Base-by-base conservation (phyloP, 2,113 vertebrate species). In the Cyanistes caeruleus region DNA sequence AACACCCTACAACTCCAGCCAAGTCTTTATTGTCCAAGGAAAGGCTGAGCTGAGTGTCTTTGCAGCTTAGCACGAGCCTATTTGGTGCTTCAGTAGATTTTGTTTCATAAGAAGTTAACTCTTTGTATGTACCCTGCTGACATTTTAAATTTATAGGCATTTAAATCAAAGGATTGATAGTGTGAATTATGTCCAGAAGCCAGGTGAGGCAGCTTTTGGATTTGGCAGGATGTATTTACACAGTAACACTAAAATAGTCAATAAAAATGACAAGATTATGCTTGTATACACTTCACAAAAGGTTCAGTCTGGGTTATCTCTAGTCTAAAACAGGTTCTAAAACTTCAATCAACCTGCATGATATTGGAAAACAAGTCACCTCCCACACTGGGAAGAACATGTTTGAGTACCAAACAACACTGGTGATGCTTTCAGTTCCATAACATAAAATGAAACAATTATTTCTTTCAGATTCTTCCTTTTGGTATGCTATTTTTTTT, bases 261-360 rank as follows among this genome's bases (percentile, higher is more conserved):
- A 95, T 96, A 95, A 94, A 92, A 96, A 49, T 33, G 31, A 90
- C 62, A 78, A 92, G 76, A 93, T 78, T 60, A 81, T 35, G 68
- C 28, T 78, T 56, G 52, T 7, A 21, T 59, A 53, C n/a, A 64
- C 83, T 81, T 75, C 49, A 87, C 1, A 5, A 84, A 89, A 60
- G n/a, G 73, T 60, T 84, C 1, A 1, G 24, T 49, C 79, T 90
- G 75, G 72, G 72, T 59, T 69, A 83, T 63, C 16, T 67, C 75
- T 7, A 65, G 31, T 41, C 63, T 81, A 84, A 95, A 95, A 86
- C 11, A 17, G 63, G 80, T 75, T 77, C 83, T 90, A 85, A 95
- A 93, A 81, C 37, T 81, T 68, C 83, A 60, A 56, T 77, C 68
- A 86, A 46, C 17, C 52, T 84, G 55, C 79, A 74, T 0, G 44